phyloP scores from a whole-genome alignment of 1,140 invertebrate species.

The Drosophila seguyi region DNA sequence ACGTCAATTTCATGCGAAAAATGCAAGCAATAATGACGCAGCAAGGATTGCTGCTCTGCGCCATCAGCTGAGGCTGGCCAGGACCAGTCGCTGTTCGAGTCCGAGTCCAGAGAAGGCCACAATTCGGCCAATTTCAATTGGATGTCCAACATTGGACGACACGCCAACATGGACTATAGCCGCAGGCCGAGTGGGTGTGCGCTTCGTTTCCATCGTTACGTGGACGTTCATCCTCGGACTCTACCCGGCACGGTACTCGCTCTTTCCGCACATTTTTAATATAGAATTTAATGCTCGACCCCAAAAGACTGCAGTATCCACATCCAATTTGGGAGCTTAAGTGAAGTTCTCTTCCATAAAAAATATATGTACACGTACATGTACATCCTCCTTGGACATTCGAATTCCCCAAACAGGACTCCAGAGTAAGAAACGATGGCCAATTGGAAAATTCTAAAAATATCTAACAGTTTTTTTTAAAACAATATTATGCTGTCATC shows the following conservation, averaged over 20 bases:
- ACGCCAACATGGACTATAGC: slow-evolving; percentile 20
- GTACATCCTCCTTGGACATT: slow-evolving; percentile 3
- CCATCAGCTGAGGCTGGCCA: not conserved
- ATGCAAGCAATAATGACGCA: slow-evolving; percentile 51
- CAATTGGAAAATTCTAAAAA: not conserved
- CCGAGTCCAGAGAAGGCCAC: not conserved
- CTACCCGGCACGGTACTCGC: not conserved
- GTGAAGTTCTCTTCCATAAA: not conserved
- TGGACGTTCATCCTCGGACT: not conserved
- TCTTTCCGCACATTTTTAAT: slow-evolving; percentile 59
- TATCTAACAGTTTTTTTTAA: not conserved
- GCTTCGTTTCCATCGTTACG: not conserved
- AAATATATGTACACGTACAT: slow-evolving; percentile 1
- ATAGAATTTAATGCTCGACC: slow-evolving; percentile 43
- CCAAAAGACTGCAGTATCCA: slow-evolving; percentile 19
- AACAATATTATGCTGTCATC: slow-evolving; percentile 17
- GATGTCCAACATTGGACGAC: not conserved
- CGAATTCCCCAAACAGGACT: no score
- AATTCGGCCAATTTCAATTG: slow-evolving; percentile 4
- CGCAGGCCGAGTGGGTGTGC: slow-evolving; percentile 18
- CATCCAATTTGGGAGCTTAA: slow-evolving; percentile 21
- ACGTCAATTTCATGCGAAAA: slow-evolving; percentile 72
- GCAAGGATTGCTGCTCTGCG: slow-evolving; percentile 5
- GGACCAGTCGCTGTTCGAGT: not conserved
- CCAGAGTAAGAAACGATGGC: not conserved